Evolutionary conservation across 2,888 invertebrate genomes (phyloP), one percentile per base, ranked within the genome.

Genomic region (Eustalomyia histrio): DNA sequence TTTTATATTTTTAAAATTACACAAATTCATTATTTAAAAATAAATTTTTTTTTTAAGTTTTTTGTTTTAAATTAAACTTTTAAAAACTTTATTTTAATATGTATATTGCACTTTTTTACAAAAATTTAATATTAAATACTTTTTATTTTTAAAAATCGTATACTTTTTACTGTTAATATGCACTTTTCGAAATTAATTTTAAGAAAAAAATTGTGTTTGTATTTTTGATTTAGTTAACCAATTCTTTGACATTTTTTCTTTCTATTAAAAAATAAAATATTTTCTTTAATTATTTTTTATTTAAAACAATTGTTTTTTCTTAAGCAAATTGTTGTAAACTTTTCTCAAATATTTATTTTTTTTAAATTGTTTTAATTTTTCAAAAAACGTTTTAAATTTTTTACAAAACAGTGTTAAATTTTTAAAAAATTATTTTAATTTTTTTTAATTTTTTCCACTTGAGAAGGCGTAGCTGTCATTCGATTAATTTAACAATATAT

Each of bases 101-200:
- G 57, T 10, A 50, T 81, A 74, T 79, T 67, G 73, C 69, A 79
- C 68, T 68, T 47, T 52, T 61, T 69, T 52, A 7, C 3, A 58
- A 71, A 58, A 64, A 33, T 21, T 29, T 68, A 67, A 14, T 61
- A 35, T 75, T 24, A n/a, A n/a, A 24, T 24, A 29, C 4, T 29
- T 29, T 29, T 29, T 6, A 29, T 68, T 68, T 18, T 29, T 47
- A 60, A 81, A 75, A 79, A 79, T 83, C 83, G 83, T 83, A 83
- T 83, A 83, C 83, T 83, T 81, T 58, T 83, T 82, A 81, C 81
- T 80, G 76, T 84, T 63, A 76, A 79, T 76, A 79, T 82, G 68
- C 78, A 74, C 69, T 57, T 35, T 68, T 61, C 10, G 24, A 55
- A 65, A 57, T 33, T 53, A 58, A 35, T 63, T 60, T 72, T 83